phyloP scores from a whole-genome alignment of 2,797 vertebrate species.

The Benthosema pterotum region DNA sequence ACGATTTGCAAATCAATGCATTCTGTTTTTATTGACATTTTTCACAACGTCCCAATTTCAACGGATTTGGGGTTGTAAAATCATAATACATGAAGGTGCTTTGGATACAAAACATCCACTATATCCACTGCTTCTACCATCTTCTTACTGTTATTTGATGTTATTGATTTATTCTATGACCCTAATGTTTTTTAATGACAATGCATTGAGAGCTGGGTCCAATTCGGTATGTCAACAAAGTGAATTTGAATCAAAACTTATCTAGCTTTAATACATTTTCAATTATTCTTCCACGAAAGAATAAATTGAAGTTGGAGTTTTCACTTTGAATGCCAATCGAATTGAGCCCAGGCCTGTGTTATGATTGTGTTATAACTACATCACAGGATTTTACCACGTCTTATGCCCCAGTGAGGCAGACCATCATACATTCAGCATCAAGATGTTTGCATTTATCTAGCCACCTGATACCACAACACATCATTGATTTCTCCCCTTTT shows the following conservation, averaged over 20 bases:
- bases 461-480: constrained; percentile 8
- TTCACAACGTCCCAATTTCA: too few relatives aligned
- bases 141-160: constrained; percentile 4
- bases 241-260: too few relatives aligned
- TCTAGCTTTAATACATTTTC: too few relatives aligned
- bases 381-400: background rate
- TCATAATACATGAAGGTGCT: background rate
- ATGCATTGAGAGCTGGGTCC: constrained; percentile 23
- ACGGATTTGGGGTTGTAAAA: too few relatives aligned
- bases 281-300: too few relatives aligned
- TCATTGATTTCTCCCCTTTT: constrained; percentile 11
- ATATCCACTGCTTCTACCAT: constrained; percentile 63
- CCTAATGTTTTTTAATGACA: constrained; percentile 2
- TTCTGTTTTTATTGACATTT: too few relatives aligned
- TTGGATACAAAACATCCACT: background rate
- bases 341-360: constrained; percentile 26
- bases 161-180: constrained; percentile 12
- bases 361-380: background rate
- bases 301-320: too few relatives aligned
- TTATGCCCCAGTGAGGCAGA: background rate
- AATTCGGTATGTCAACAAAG: constrained; percentile 23
- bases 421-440: constrained; percentile 10
- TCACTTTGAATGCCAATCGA: constrained; percentile 15
- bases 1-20: too few relatives aligned
- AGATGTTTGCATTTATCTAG: constrained; percentile 9